A percentile compares a stretch with the other conserved stretches of the same genome.
Conservation (phyloP, 2,888 invertebrate species). For the Aromia moschata region DNA sequence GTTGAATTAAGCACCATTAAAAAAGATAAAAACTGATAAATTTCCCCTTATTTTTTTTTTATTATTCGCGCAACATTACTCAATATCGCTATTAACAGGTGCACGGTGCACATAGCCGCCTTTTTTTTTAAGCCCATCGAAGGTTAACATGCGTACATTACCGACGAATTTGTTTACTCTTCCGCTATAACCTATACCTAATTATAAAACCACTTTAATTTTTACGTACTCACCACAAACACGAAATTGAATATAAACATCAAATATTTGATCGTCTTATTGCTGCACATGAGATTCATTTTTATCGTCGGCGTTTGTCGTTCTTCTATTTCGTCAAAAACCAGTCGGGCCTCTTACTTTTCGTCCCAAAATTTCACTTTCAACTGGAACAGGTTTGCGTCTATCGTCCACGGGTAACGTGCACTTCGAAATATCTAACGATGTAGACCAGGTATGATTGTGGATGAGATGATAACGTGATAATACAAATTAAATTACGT, state of each 20-base stretch:
- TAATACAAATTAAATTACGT: constrained; percentile 22
- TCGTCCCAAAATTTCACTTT: constrained; percentile 17
- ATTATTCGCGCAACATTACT: neutral
- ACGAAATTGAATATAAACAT: constrained; percentile 86
- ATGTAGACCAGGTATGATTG: constrained; percentile 6
- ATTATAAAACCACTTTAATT: neutral
- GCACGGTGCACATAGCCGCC: too few species aligned
- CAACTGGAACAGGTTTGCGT: constrained; percentile 15
- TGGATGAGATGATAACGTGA: constrained; percentile 14
- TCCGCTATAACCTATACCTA: neutral
- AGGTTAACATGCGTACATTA: neutral
- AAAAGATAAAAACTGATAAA: constrained; percentile 1
- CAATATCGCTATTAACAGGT: too few species aligned
- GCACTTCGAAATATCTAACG: neutral
- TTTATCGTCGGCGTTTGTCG: constrained; percentile 29
- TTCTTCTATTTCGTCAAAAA: neutral
- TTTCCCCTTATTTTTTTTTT: neutral
- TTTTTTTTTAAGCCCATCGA: too few species aligned
- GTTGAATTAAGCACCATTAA: neutral
- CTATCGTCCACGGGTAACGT: neutral
- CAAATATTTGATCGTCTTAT: constrained; percentile 80
- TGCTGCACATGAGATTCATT: constrained; percentile 55
- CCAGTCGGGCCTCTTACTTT: constrained; percentile 1
- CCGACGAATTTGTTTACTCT: neutral
- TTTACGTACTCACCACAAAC: constrained; percentile 82